A percentile compares a stretch with the other conserved stretches of the same genome.
phyloP scores from a whole-genome alignment of 92 coral and sea anemone species.

The Porites cylindrica region DNA sequence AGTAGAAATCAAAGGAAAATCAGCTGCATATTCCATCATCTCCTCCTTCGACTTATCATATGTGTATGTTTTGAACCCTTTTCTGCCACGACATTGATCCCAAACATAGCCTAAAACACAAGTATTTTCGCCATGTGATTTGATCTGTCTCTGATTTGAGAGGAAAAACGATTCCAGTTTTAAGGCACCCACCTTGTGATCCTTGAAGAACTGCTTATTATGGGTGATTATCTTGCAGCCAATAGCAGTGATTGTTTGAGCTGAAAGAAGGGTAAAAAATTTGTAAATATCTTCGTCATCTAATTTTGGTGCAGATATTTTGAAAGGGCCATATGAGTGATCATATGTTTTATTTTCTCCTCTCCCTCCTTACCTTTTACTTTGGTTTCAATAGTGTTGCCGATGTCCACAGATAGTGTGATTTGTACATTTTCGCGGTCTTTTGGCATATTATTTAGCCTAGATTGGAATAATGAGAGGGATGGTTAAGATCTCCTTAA shows the following conservation, averaged over 20 bases:
- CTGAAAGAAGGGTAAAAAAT: constrained; percentile 7
- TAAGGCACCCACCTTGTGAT: constrained; percentile 34
- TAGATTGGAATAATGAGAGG: no score
- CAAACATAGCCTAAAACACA: constrained; percentile 52
- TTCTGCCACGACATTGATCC: constrained; percentile 37
- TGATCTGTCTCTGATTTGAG: background rate
- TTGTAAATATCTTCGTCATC: no score
- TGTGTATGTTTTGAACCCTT: constrained; percentile 53
- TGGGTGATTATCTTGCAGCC: constrained; percentile 24
- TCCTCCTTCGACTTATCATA: constrained; percentile 39
- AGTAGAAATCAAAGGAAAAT: constrained; percentile 37
- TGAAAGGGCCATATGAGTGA: no score
- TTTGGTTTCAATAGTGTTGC: no score
- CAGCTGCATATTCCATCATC: constrained; percentile 6
- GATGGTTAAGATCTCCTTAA: no score
- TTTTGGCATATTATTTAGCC: no score
- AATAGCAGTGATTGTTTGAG: background rate
- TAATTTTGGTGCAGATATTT: no score
- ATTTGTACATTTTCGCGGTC: no score
- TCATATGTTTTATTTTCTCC: no score
- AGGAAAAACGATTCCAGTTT: constrained; percentile 29
- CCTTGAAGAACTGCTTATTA: background rate
- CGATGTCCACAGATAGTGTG: no score
- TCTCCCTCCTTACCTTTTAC: no score
- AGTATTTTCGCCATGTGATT: constrained; percentile 21